Evolutionary conservation across 2,113 vertebrate genomes (phyloP).

Genomic region (Canis aureus): DNA sequence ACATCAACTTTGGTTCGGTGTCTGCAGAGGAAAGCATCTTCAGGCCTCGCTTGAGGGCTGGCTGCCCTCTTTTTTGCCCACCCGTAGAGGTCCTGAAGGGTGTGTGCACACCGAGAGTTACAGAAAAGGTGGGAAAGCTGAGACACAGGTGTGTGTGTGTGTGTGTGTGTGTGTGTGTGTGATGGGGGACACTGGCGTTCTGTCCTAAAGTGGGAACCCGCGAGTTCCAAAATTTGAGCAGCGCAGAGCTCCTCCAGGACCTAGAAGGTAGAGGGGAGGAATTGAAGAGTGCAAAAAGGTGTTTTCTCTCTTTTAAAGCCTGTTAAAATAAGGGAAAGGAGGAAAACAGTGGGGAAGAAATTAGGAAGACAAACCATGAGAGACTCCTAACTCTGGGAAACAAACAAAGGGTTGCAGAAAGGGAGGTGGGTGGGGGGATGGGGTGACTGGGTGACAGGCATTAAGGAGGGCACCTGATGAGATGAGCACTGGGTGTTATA

Average conservation of each 20-base stretch:
- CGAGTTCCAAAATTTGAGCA: background rate
- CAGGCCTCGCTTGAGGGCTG: fast-evolving
- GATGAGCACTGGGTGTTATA: too few relatives aligned
- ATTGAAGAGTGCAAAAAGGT: background rate
- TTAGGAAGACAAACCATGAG: too few relatives aligned
- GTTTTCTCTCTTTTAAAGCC: background rate
- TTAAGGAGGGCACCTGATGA: too few relatives aligned
- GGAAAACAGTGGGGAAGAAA: too few relatives aligned
- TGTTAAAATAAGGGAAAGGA: background rate
- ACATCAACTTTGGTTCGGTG: too few relatives aligned
- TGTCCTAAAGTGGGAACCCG: background rate
- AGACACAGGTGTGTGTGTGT: background rate
- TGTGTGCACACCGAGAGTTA: background rate
- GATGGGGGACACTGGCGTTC: background rate
- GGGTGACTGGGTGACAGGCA: too few relatives aligned
- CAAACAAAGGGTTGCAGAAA: too few relatives aligned
- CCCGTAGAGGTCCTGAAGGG: background rate
- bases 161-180: too few relatives aligned
- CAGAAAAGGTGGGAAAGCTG: background rate
- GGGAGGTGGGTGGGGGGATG: too few relatives aligned
- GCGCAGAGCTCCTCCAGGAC: background rate
- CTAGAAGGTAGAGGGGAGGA: background rate
- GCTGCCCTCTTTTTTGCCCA: fast-evolving
- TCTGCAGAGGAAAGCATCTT: background rate
- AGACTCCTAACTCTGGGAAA: too few relatives aligned